Percentiles rank a stretch among this genome's conserved stretches.
These are phyloP conservation scores for Lepidochitona cinerea DNA, from an alignment of 2,888 invertebrate genomes.

Conservation along the genomic window DNA sequence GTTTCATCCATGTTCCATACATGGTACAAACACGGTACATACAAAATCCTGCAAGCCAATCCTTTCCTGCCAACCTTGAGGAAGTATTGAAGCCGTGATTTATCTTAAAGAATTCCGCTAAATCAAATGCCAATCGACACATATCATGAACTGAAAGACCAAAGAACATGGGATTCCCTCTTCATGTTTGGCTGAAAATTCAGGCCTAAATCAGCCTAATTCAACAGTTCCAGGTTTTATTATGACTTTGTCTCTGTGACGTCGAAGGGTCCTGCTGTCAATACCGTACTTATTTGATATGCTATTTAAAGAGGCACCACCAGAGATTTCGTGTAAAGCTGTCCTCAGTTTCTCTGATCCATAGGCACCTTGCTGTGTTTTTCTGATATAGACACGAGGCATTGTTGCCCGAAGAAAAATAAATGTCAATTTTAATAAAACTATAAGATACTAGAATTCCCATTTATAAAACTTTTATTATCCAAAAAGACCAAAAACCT, in stretches of 20 bases:
- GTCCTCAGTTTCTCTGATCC: no score
- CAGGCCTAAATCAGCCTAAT: background rate
- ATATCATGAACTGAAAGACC: conserved; percentile 22
- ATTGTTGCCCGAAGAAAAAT: no score
- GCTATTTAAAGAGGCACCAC: background rate
- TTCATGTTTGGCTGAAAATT: background rate
- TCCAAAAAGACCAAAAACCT: no score
- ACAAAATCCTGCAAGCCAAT: conserved; percentile 15
- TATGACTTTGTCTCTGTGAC: background rate
- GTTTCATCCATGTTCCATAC: conserved; percentile 35
- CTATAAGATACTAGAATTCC: no score
- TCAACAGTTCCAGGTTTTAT: background rate
- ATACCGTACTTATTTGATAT: background rate
- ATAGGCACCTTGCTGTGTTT: no score
- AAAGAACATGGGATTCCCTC: conserved; percentile 15
- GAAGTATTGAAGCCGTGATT: conserved; percentile 16
- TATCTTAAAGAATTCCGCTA: conserved; percentile 20
- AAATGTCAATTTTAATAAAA: no score
- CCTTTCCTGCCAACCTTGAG: conserved; percentile 34
- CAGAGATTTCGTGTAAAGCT: background rate
- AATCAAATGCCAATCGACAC: conserved; percentile 24
- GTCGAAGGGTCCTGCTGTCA: background rate
- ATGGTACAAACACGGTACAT: background rate
- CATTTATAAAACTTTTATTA: no score
- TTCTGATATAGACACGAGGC: no score